Evolutionary conservation across 2,113 vertebrate species (phyloP).

Genomic region (Pseudorasbora parva): DNA sequence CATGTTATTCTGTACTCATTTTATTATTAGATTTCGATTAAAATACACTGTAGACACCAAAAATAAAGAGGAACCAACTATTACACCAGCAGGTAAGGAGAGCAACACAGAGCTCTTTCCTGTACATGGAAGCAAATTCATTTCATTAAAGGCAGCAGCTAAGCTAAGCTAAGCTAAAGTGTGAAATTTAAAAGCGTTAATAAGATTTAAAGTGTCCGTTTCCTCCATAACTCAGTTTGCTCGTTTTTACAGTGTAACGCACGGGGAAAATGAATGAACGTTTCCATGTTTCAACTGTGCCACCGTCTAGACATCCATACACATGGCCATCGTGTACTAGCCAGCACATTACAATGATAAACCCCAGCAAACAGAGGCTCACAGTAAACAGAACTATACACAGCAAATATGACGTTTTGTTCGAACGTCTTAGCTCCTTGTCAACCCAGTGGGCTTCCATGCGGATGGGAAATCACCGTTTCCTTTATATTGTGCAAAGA

Average conservation of each 20-base stretch:
- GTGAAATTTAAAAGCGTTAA: slow-evolving; percentile 35
- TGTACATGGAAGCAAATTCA: slow-evolving; percentile 51
- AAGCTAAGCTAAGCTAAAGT: slow-evolving; percentile 42
- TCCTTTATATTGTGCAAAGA: background rate
- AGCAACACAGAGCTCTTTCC: slow-evolving; percentile 42
- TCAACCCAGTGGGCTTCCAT: background rate
- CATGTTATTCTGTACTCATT: background rate
- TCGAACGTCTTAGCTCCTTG: background rate
- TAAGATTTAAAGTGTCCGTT: slow-evolving; percentile 18
- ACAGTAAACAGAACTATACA: slow-evolving; percentile 1
- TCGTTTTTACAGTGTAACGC: slow-evolving; percentile 11
- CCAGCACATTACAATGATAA: background rate
- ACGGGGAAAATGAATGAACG: background rate
- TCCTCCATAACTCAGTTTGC: background rate
- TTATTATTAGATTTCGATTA: background rate
- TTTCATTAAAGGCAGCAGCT: slow-evolving; percentile 29
- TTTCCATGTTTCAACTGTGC: background rate
- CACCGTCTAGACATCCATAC: background rate
- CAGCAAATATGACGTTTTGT: background rate
- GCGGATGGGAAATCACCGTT: background rate
- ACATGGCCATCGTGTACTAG: background rate
- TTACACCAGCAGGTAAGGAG: slow-evolving; percentile 32
- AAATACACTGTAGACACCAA: background rate
- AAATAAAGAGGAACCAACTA: slow-evolving; percentile 7
- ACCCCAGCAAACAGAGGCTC: slow-evolving; percentile 20